These are phyloP conservation scores for Xiphydria camelus DNA, from an alignment of 2,888 invertebrate genomes.

Conservation along the genomic window DNA sequence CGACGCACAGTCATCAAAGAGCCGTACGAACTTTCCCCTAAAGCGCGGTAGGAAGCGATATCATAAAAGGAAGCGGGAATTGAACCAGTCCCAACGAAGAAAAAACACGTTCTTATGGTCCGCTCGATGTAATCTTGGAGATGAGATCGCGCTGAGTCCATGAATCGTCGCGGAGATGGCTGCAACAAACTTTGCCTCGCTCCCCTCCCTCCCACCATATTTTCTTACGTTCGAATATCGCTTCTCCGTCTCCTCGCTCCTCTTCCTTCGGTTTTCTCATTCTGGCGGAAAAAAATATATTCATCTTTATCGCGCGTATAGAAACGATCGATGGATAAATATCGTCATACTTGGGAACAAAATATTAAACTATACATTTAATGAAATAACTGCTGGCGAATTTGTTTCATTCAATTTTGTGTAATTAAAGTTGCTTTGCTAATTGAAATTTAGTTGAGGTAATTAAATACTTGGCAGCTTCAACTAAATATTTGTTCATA, in stretches of 20 bases:
- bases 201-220: background rate
- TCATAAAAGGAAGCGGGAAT: conserved; percentile 41
- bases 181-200: conserved; percentile 1
- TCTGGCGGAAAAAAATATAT: background rate
- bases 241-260: background rate
- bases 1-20: conserved; percentile 43
- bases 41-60: conserved; percentile 25
- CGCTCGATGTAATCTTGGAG: conserved; percentile 38
- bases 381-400: no score
- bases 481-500: no score
- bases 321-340: no score
- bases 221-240: no score
- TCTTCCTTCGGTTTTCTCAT: background rate
- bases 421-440: no score
- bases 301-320: background rate
- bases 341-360: no score
- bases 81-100: conserved; percentile 30
- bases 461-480: no score
- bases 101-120: conserved; percentile 33
- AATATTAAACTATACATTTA: no score
- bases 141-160: conserved; percentile 43
- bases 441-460: no score
- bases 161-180: conserved; percentile 31
- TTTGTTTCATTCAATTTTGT: no score
- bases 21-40: conserved; percentile 30